Evolutionary conservation across 2,888 invertebrate species (phyloP).

Genomic region (Drosophila gaucha): DNA sequence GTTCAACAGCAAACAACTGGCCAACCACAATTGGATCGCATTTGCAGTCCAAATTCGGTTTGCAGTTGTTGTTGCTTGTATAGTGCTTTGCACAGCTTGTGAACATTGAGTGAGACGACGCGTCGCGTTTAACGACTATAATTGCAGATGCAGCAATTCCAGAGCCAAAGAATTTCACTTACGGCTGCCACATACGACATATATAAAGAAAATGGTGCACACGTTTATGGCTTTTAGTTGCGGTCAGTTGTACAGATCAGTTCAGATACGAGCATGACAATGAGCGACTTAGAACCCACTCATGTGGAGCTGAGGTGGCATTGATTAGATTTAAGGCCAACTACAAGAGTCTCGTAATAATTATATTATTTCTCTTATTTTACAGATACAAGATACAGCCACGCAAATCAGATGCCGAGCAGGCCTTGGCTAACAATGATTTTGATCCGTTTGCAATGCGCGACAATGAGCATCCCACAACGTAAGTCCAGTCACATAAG

Average conservation of each 20-base stretch:
- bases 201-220: constrained; percentile 65
- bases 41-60: constrained; percentile 36
- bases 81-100: constrained; percentile 28
- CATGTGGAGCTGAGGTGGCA: constrained; percentile 65
- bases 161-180: constrained; percentile 66
- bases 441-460: constrained; percentile 92
- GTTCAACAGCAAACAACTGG: constrained; percentile 13
- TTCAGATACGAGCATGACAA: constrained; percentile 24
- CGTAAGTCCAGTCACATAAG: constrained; percentile 87
- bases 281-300: constrained; percentile 42
- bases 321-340: neutral
- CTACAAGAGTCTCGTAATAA: neutral
- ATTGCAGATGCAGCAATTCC: constrained; percentile 79
- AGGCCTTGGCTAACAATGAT: constrained; percentile 85
- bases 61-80: constrained; percentile 8
- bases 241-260: constrained; percentile 24
- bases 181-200: constrained; percentile 41
- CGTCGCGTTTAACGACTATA: constrained; percentile 51
- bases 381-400: constrained; percentile 83
- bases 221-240: constrained; percentile 51
- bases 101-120: constrained; percentile 40
- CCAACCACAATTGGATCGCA: constrained; percentile 53
- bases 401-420: constrained; percentile 87
- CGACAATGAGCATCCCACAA: constrained; percentile 90
- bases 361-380: constrained; percentile 19